Conservation (phyloP, 30 jellyfish, hydroid and myxozoan species). For the Chrysaora quinquecirrha region DNA sequence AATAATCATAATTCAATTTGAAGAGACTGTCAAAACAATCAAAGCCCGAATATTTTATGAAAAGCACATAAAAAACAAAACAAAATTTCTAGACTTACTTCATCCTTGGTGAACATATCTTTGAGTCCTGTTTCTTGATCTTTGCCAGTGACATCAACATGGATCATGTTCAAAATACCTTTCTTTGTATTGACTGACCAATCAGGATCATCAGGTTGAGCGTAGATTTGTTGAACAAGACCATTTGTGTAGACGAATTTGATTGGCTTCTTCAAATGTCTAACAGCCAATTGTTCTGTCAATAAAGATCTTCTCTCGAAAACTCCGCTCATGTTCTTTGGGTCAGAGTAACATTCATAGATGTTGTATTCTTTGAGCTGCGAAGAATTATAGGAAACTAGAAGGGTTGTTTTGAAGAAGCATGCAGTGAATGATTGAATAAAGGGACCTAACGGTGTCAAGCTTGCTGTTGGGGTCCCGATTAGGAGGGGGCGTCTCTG, state of each 20-base stretch:
- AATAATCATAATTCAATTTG: too few species aligned
- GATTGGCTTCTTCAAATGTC: constrained; percentile 53
- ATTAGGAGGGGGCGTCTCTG: too few species aligned
- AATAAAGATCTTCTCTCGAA: constrained; percentile 19
- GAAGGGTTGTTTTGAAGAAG: too few species aligned
- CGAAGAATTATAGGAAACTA: too few species aligned
- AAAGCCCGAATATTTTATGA: too few species aligned
- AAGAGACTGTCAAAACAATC: too few species aligned
- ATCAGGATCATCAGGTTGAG: constrained; percentile 57
- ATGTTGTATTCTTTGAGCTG: constrained; percentile 50
- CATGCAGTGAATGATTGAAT: too few species aligned
- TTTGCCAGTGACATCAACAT: constrained; percentile 71
- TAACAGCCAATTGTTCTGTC: constrained; percentile 36
- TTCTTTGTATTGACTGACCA: constrained; percentile 79
- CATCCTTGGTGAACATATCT: constrained; percentile 71
- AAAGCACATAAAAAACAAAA: too few species aligned
- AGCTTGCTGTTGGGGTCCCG: too few species aligned
- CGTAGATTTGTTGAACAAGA: constrained; percentile 53
- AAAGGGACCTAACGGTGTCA: too few species aligned
- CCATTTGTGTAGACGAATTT: constrained; percentile 65
- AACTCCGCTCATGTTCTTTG: constrained; percentile 51
- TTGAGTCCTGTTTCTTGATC: constrained; percentile 67
- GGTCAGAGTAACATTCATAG: constrained; percentile 69
- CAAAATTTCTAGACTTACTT: too few species aligned
- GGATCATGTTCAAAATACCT: constrained; percentile 69